Evolutionary conservation across 1,140 invertebrate species (phyloP).

Genomic region (Cataglyphis hispanica): DNA sequence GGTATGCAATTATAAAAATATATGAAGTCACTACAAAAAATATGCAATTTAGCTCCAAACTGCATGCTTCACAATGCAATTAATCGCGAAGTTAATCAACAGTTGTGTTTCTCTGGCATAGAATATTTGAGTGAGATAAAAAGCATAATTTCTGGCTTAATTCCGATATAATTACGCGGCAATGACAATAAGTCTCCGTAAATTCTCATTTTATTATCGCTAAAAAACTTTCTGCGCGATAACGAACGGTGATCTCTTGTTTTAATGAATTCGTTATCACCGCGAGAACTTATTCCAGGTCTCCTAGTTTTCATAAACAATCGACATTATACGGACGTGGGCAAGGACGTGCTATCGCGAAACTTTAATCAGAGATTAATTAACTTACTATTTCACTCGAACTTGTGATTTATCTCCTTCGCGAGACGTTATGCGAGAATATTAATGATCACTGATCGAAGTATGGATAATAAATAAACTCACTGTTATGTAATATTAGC

Average conservation of each 20-base stretch:
- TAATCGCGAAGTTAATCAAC: constrained; percentile 13
- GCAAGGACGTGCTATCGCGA: constrained; percentile 31
- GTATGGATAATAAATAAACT: neutral
- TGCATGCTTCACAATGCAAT: neutral
- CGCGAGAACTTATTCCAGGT: neutral
- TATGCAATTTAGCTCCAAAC: neutral
- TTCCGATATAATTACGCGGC: neutral
- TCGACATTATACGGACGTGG: neutral
- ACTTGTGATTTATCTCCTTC: neutral
- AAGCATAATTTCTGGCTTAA: neutral
- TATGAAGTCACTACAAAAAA: neutral
- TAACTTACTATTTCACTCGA: neutral
- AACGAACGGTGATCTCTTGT: neutral
- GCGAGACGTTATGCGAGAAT: neutral
- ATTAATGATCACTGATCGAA: neutral
- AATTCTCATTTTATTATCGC: neutral
- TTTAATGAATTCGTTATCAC: neutral
- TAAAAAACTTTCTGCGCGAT: neutral
- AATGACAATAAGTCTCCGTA: neutral
- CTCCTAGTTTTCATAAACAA: neutral
- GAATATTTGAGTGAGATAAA: constrained; percentile 25
- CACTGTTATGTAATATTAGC: constrained; percentile 23
- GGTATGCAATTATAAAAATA: neutral
- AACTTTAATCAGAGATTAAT: constrained; percentile 57
- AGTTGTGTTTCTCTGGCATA: neutral